Conservation (phyloP, 2,888 invertebrate genomes). For the Cheilosia vernalis region DNA sequence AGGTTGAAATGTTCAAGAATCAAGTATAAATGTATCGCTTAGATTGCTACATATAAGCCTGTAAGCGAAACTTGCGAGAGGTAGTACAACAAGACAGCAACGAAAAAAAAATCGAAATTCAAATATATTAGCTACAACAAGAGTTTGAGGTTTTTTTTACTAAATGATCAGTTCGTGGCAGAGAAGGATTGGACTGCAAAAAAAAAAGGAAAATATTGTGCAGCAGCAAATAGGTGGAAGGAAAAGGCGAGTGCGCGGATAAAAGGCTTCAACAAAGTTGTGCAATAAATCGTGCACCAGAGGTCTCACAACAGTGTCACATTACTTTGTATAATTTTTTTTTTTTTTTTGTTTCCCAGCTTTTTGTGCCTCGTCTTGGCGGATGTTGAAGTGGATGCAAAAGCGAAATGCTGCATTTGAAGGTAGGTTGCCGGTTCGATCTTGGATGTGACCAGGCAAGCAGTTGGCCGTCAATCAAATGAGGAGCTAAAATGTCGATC, state of each 20-base stretch:
- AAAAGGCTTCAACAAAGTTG: slow-evolving; percentile 75
- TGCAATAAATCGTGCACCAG: slow-evolving; percentile 83
- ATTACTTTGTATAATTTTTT: slow-evolving; percentile 56
- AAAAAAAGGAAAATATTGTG: background rate
- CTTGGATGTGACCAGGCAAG: background rate
- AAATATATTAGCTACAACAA: slow-evolving; percentile 56
- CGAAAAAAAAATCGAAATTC: slow-evolving; percentile 30
- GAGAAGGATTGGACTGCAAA: slow-evolving; percentile 50
- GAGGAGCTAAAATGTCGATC: background rate
- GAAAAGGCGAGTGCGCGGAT: slow-evolving; percentile 53
- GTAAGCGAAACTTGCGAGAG: slow-evolving; percentile 40
- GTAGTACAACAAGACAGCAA: background rate
- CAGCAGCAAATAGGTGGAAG: slow-evolving; percentile 38
- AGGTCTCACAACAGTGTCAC: slow-evolving; percentile 82
- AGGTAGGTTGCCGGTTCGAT: background rate
- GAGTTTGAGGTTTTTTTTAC: slow-evolving; percentile 16
- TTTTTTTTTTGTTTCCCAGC: slow-evolving; percentile 2
- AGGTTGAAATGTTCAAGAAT: slow-evolving; percentile 52
- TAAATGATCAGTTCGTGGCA: slow-evolving; percentile 56
- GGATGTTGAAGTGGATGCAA: slow-evolving; percentile 57
- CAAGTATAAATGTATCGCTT: slow-evolving; percentile 19
- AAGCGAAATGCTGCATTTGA: slow-evolving; percentile 49
- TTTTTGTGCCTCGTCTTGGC: slow-evolving; percentile 10
- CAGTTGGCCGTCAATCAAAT: slow-evolving; percentile 11
- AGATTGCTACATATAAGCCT: slow-evolving; percentile 51